Evolutionary conservation across 2,113 vertebrate species (phyloP).

Genomic region (Malurus melanocephalus): DNA sequence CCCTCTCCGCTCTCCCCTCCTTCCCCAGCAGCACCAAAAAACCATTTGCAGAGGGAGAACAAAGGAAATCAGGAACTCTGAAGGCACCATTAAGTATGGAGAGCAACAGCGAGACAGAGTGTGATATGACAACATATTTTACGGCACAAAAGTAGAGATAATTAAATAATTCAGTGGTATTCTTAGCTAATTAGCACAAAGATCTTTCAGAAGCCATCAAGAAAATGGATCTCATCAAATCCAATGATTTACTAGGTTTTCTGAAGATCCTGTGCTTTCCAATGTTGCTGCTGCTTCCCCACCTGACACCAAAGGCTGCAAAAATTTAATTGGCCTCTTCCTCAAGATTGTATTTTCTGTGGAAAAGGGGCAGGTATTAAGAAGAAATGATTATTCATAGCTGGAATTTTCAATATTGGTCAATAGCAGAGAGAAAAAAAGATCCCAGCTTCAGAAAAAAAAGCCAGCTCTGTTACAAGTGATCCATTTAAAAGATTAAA

Average conservation of each 20-base stretch:
- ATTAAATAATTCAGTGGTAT: constrained; percentile 75
- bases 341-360: not conserved
- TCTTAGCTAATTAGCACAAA: constrained; percentile 72
- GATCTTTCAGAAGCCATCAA: constrained; percentile 68
- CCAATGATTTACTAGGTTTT: constrained; percentile 43
- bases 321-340: not conserved
- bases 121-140: constrained; percentile 75
- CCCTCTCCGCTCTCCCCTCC: not conserved
- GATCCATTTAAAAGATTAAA: not conserved
- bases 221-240: constrained; percentile 71
- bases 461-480: not conserved
- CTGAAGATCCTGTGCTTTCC: constrained; percentile 19
- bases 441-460: not conserved
- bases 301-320: not conserved
- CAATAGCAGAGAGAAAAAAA: not conserved
- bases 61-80: constrained; percentile 72
- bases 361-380: not conserved
- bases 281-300: not conserved
- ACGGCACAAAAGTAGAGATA: constrained; percentile 69
- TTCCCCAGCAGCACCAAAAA: constrained; percentile 59
- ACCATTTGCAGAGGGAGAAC: constrained; percentile 73
- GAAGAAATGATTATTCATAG: not conserved
- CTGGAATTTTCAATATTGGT: not conserved
- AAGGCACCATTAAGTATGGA: constrained; percentile 69
- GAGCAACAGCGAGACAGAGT: constrained; percentile 63